Evolutionary conservation across 2,113 vertebrate genomes (phyloP).

Genomic region (Ctenodactylus gundi): DNA sequence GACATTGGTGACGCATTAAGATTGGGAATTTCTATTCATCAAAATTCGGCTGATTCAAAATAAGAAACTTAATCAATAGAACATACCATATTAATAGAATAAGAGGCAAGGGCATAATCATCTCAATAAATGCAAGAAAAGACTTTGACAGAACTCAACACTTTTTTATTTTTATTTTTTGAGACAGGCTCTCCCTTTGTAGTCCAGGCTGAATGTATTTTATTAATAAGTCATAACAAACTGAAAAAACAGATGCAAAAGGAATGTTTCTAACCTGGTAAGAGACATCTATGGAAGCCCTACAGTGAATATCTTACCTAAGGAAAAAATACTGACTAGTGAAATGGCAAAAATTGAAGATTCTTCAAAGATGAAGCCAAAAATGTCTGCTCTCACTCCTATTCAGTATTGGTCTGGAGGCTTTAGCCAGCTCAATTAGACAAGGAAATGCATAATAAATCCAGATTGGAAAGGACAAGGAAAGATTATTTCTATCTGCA

Average conservation of each 20-base stretch:
- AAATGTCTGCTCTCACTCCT: neutral
- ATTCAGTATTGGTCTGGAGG: neutral
- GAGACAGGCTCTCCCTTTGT: too few relatives aligned
- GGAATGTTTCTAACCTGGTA: neutral
- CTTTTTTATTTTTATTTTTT: too few relatives aligned
- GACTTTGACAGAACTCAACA: neutral
- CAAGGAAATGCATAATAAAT: neutral
- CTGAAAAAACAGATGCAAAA: neutral
- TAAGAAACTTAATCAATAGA: neutral
- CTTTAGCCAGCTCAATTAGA: neutral
- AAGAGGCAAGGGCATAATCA: neutral
- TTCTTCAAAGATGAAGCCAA: neutral
- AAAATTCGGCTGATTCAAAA: neutral
- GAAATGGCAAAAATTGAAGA: neutral
- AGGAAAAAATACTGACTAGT: neutral
- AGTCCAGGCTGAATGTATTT: too few relatives aligned
- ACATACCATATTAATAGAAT: neutral
- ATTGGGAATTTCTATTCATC: neutral
- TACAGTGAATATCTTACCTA: neutral
- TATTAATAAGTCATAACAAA: too few relatives aligned
- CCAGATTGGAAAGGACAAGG: neutral
- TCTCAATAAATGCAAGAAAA: constrained; percentile 8
- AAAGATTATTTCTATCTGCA: neutral
- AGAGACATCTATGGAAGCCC: neutral
- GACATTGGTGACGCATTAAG: neutral